phyloP scores from a whole-genome alignment of 2,888 invertebrate genomes.

The Sphinx pinastri region DNA sequence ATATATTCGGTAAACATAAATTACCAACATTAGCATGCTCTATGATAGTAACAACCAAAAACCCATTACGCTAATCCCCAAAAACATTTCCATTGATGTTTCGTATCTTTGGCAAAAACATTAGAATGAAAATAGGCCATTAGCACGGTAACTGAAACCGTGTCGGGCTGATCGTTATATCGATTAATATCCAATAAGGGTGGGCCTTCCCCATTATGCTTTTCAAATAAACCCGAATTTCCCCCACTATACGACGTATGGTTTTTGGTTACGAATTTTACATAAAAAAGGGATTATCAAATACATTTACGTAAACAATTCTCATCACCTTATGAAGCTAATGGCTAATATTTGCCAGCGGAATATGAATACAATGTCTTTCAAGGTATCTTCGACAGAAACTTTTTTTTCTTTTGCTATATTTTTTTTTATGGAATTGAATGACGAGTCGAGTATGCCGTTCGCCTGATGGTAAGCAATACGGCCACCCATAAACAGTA shows the following conservation, averaged over 20 bases:
- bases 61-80: background rate
- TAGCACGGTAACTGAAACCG: conserved; percentile 43
- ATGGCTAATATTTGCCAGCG: too few species aligned
- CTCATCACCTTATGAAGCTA: too few species aligned
- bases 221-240: conserved; percentile 5
- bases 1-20: background rate
- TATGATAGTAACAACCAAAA: background rate
- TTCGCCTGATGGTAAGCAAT: too few species aligned
- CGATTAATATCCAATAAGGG: conserved; percentile 52
- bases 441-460: too few species aligned
- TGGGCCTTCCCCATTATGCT: conserved; percentile 31
- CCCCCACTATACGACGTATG: background rate
- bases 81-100: conserved; percentile 11
- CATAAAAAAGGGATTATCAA: background rate
- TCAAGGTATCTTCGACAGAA: too few species aligned
- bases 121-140: conserved; percentile 46
- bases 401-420: too few species aligned
- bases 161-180: conserved; percentile 45
- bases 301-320: background rate
- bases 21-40: background rate
- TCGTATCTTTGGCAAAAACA: conserved; percentile 25
- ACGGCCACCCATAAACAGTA: too few species aligned
- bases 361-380: too few species aligned
- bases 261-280: background rate
- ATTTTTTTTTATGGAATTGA: too few species aligned